Evolutionary conservation across 23 tunicate species (phyloP).

Genomic region (Ciona savignyi): DNA sequence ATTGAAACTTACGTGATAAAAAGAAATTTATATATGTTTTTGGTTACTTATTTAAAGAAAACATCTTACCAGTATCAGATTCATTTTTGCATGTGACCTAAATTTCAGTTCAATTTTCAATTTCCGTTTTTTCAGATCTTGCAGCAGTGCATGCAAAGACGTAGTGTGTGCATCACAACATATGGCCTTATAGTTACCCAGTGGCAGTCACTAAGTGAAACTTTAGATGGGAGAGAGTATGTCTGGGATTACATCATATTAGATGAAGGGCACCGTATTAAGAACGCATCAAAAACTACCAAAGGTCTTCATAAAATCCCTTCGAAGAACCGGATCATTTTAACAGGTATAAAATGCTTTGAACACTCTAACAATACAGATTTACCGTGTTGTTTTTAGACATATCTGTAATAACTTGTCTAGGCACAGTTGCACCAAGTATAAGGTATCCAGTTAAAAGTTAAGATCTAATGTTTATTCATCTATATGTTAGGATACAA

Average conservation of each 20-base stretch:
- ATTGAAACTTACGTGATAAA: no score
- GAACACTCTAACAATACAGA: no score
- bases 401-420: neutral
- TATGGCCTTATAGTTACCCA: constrained; percentile 67
- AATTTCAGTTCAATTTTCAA: constrained; percentile 58
- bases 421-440: neutral
- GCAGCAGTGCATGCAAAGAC: constrained; percentile 40
- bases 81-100: neutral
- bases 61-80: no score
- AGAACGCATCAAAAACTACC: constrained; percentile 76
- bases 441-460: neutral
- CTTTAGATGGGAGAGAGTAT: constrained; percentile 38
- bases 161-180: constrained; percentile 67
- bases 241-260: constrained; percentile 91
- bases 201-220: constrained; percentile 57
- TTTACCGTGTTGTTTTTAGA: no score
- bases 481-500: constrained; percentile 33
- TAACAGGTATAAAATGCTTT: constrained; percentile 86
- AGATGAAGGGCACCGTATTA: constrained; percentile 94
- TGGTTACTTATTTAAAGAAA: no score
- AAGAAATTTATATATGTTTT: no score
- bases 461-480: neutral
- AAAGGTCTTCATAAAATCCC: constrained; percentile 68
- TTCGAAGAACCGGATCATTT: constrained; percentile 55
- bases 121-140: constrained; percentile 46